phyloP scores from a whole-genome alignment of 2,797 vertebrate species.

The Lepus townsendii region DNA sequence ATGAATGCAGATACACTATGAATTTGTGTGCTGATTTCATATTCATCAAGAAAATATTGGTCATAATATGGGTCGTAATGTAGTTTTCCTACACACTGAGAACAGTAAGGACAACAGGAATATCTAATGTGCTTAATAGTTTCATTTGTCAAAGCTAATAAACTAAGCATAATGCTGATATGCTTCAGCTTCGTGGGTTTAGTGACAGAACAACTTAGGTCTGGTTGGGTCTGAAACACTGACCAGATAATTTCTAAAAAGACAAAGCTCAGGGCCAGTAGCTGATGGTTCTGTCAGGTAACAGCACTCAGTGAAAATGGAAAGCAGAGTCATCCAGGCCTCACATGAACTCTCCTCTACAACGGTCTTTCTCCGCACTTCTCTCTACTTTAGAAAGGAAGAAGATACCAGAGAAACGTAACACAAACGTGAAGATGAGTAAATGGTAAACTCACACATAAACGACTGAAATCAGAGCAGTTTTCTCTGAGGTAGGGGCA shows the following conservation, averaged over 20 bases:
- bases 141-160: constrained; percentile 16
- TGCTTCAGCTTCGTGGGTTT: neutral
- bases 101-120: neutral
- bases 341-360: neutral
- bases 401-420: constrained; percentile 8
- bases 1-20: neutral
- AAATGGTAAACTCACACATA: neutral
- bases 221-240: neutral
- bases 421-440: neutral
- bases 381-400: neutral
- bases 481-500: neutral
- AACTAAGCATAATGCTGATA: neutral
- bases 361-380: neutral
- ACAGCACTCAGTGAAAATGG: neutral
- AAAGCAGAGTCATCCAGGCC: neutral
- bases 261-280: neutral
- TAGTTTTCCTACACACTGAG: neutral
- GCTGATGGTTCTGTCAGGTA: neutral
- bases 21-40: neutral
- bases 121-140: neutral
- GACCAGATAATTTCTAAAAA: constrained; percentile 4
- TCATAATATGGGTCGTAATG: neutral
- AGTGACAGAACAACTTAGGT: neutral
- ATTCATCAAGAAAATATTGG: constrained; percentile 7
- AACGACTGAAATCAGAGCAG: constrained; percentile 10